Conservation (phyloP, 1,140 invertebrate genomes). For the Geopemphigus sp. region DNA sequence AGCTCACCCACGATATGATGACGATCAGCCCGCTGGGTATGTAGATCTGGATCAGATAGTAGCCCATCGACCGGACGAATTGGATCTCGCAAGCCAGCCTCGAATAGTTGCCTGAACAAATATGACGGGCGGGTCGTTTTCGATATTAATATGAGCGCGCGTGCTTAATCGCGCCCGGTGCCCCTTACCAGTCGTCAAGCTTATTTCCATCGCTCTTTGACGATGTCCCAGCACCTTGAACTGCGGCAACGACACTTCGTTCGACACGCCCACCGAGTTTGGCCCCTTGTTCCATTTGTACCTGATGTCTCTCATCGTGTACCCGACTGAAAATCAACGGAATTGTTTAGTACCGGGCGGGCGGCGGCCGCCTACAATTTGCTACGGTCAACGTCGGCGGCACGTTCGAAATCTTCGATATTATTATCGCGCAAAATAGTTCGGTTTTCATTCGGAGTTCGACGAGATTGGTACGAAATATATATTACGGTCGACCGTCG, state of each 20-base stretch:
- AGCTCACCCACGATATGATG: slow-evolving; percentile 97
- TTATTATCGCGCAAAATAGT: too few species aligned
- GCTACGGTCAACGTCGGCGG: too few species aligned
- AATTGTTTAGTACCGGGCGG: not conserved
- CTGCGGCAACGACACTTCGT: slow-evolving; percentile 89
- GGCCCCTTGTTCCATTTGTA: slow-evolving; percentile 93
- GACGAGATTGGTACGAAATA: too few species aligned
- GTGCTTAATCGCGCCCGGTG: too few species aligned
- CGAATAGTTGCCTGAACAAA: slow-evolving; percentile 87
- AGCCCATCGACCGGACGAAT: slow-evolving; percentile 96
- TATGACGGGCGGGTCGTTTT: too few species aligned
- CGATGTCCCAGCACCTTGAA: slow-evolving; percentile 89
- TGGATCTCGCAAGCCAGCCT: slow-evolving; percentile 95
- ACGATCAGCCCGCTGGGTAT: slow-evolving; percentile 98
- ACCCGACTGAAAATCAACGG: slow-evolving; percentile 70
- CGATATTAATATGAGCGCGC: too few species aligned
- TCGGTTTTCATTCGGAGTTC: too few species aligned
- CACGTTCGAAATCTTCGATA: too few species aligned
- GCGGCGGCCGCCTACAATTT: too few species aligned
- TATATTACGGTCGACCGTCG: too few species aligned
- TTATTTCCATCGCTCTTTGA: slow-evolving; percentile 86
- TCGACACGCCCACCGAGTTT: slow-evolving; percentile 86
- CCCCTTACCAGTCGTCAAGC: slow-evolving; percentile 81
- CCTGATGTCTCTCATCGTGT: slow-evolving; percentile 94
- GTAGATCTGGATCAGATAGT: slow-evolving; percentile 99